phyloP scores from a whole-genome alignment of 2,113 vertebrate species.

The Pavo muticus region DNA sequence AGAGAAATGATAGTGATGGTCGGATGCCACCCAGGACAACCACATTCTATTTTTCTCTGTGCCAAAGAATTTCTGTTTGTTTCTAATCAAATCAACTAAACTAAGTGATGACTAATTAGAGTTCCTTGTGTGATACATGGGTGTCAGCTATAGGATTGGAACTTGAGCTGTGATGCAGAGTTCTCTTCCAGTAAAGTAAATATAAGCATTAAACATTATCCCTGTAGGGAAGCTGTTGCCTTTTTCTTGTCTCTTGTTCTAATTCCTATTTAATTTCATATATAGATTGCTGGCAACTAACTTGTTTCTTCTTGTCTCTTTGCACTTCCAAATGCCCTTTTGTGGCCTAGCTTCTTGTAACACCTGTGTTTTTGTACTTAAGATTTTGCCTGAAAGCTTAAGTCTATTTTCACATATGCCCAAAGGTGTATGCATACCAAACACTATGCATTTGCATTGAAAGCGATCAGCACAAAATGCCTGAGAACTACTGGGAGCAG shows the following conservation, averaged over 20 bases:
- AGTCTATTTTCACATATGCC: not conserved
- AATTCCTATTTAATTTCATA: not conserved
- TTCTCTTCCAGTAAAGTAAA: not conserved
- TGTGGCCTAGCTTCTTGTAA: not conserved
- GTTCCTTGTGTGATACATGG: not conserved
- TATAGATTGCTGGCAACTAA: not conserved
- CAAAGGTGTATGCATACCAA: not conserved
- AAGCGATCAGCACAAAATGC: not conserved
- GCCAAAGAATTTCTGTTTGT: not conserved
- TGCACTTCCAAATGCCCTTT: not conserved
- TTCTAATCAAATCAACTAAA: not conserved
- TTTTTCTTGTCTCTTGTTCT: not conserved
- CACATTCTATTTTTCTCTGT: not conserved
- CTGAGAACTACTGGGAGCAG: not conserved
- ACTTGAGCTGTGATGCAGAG: not conserved
- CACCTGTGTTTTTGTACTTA: not conserved
- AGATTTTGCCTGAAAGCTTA: not conserved
- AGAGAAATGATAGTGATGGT: not conserved
- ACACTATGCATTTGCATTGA: not conserved
- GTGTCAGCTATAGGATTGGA: not conserved
- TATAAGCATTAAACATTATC: not conserved
- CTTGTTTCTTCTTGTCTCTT: not conserved
- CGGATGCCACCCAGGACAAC: not conserved
- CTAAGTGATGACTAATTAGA: not conserved
- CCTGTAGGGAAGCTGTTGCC: not conserved